phyloP scores from a whole-genome alignment of 2,113 vertebrate species.

The Cyanoderma ruficeps region DNA sequence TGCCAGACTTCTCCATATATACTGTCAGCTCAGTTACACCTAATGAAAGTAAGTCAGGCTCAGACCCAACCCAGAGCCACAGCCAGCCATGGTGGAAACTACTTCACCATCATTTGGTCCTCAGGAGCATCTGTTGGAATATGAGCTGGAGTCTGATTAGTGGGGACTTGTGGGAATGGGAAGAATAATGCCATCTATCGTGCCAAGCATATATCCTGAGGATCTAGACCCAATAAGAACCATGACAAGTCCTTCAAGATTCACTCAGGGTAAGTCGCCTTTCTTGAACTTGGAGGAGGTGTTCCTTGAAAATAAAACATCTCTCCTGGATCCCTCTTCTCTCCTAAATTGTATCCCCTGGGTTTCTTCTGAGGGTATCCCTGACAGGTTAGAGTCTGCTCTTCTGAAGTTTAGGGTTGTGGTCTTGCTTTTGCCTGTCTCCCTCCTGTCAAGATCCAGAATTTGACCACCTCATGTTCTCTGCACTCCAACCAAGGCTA shows the following conservation, averaged over 20 bases:
- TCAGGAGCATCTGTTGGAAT: not conserved
- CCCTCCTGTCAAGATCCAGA: not conserved
- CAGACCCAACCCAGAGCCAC: not conserved
- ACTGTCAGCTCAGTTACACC: not conserved
- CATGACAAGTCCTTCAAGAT: not conserved
- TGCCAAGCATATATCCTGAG: not conserved
- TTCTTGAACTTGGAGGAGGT: not conserved
- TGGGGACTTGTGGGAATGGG: not conserved
- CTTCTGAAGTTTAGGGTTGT: not conserved
- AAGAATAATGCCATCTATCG: not conserved
- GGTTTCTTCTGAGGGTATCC: not conserved
- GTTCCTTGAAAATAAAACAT: not conserved
- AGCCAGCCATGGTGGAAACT: not conserved
- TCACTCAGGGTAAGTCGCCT: not conserved
- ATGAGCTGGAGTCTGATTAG: not conserved
- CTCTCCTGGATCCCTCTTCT: not conserved
- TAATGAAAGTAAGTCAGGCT: not conserved
- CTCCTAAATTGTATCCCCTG: not conserved
- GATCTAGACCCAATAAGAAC: not conserved
- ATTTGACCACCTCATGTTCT: not conserved
- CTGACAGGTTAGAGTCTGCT: not conserved
- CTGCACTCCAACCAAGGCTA: not conserved
- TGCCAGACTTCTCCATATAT: not conserved
- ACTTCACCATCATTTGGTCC: not conserved
- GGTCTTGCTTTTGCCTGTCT: not conserved